Evolutionary conservation across 2,888 invertebrate genomes (phyloP), one percentile per base, ranked within the genome.

Genomic region (Macrophya annulata): DNA sequence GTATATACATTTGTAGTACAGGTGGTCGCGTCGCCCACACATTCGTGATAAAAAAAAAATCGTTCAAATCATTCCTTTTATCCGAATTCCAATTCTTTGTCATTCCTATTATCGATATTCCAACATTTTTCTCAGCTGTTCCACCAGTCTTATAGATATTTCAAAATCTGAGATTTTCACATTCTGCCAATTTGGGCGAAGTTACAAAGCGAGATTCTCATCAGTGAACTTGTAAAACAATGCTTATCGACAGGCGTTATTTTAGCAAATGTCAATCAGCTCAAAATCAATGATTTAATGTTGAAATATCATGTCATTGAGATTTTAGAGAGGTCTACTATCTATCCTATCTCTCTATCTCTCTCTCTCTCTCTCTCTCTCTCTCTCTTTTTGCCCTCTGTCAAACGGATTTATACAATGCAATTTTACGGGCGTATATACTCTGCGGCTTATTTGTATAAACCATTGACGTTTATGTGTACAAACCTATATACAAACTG

Each of bases 241-340:
- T 21, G 25, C 43, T 21, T 21, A n/a, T 72, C 72, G 72, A 21
- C 10, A 40, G 1, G 10, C 72, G 45, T 43, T 74, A 74, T 25
- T 74, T 45, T 15, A 10, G 45, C 12, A 21, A 2, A 21, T 74
- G 21, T 48, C 45, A 21, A 3, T 74, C 74, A 1, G 15, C 43
- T 74, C 25, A 15, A 12, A 74, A 74, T 74, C 43, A 45, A 21
- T 74, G 21, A 74, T 74, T 74, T 10, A 74, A 74, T 43, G 45
- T 45, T 45, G 74, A 25, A 74, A 74, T 74, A 45, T 74, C 45
- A 15, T 45, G 74, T 25, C 48, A 45, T 43, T 48, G 74, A 74
- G 74, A 74, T 45, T 48, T 45, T 25, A n/a, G 43, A 68, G 37
- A 68, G 37, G 15, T 17, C 10, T 48, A 3, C 48, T 48, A 48